phyloP scores from a whole-genome alignment of 2,113 vertebrate species.

The Corvus moneduloides region DNA sequence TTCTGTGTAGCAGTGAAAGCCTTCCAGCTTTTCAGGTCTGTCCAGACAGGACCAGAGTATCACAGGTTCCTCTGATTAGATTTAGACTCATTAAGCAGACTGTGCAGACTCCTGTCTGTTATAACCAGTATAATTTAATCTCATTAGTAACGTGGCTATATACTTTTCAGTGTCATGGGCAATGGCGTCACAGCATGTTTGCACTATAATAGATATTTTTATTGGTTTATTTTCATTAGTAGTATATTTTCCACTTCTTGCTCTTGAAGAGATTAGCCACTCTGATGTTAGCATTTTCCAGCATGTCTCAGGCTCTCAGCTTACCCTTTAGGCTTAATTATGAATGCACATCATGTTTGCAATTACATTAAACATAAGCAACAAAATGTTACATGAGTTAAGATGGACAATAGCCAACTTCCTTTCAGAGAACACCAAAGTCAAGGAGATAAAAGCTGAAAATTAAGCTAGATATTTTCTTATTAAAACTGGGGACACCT shows the following conservation, averaged over 20 bases:
- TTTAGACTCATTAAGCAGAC: constrained; percentile 15
- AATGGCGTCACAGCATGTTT: not conserved
- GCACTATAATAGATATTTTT: not conserved
- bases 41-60: not conserved
- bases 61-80: constrained; percentile 33
- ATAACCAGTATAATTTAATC: constrained; percentile 21
- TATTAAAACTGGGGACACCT: not conserved
- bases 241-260: constrained; percentile 13
- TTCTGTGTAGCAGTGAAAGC: not conserved
- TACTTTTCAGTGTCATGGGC: constrained; percentile 4
- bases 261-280: constrained; percentile 11
- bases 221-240: constrained; percentile 43
- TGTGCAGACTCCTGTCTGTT: constrained; percentile 12
- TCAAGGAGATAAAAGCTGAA: constrained; percentile 20
- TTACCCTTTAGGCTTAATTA: constrained; percentile 54
- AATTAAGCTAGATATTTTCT: constrained; percentile 10
- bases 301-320: not conserved
- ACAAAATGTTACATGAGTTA: constrained; percentile 64
- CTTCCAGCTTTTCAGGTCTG: not conserved
- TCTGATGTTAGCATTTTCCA: constrained; percentile 17
- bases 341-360: constrained; percentile 57
- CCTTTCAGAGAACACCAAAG: constrained; percentile 24
- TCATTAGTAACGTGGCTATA: not conserved
- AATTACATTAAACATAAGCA: constrained; percentile 67
- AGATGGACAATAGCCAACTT: constrained; percentile 64